Conservation (phyloP, 1,140 invertebrate species). For the Diorhabda elongata region DNA sequence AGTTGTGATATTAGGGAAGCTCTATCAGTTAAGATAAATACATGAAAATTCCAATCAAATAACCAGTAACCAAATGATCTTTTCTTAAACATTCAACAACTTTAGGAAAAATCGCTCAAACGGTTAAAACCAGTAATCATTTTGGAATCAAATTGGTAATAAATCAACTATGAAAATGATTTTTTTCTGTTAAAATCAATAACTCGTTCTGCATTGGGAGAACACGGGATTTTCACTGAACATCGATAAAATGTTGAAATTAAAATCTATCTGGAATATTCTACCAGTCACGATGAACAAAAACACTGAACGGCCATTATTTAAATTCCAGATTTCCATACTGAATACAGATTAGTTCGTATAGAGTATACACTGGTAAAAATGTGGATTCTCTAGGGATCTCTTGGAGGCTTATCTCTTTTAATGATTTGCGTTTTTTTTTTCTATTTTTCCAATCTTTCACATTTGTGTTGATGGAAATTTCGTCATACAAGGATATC, state of each 20-base stretch:
- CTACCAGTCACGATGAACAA: neutral
- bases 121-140: no score
- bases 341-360: neutral
- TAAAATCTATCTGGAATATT: neutral
- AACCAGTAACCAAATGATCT: no score
- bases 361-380: neutral
- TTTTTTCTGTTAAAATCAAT: neutral
- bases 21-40: no score
- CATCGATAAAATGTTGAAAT: constrained; percentile 1
- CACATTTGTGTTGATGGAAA: no score
- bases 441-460: neutral
- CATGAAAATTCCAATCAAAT: no score
- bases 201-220: neutral
- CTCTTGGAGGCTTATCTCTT: neutral
- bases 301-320: constrained; percentile 2
- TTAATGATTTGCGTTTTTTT: neutral
- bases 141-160: no score
- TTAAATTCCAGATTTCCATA: constrained; percentile 1
- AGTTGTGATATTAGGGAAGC: no score
- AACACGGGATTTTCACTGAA: neutral
- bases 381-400: neutral
- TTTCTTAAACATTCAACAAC: no score
- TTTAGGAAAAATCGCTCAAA: no score
- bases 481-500: no score
- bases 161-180: no score